Base-by-base conservation (phyloP, 2,797 vertebrate species). In the Labroides dimidiatus region DNA sequence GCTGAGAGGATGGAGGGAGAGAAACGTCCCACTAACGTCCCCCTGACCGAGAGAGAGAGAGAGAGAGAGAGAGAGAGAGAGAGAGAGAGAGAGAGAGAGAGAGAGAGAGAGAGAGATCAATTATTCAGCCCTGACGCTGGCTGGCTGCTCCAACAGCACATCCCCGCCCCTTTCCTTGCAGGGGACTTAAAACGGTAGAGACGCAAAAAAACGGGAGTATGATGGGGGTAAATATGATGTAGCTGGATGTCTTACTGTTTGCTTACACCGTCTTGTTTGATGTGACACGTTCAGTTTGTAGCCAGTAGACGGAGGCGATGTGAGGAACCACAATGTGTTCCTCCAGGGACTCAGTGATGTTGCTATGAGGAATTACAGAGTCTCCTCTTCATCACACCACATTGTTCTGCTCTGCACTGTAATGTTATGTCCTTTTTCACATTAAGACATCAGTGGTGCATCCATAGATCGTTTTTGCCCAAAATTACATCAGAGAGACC, bases 11-110 rank as follows among this genome's bases (percentile, higher is more conserved):
- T 65, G 80, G 87, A 87, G 78, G 73, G 79, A 75, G 79, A 78
- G 81, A 86, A 84, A 85, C 87, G 91, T 94, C 93, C 94, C 93
- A 86, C 70, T 63, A 64, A 65, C 92, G 91, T 89, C 72, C 74
- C 64, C 85, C 86, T 85, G 80, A 80, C 87, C 75, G 79, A 78
- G 47, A 80, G 68, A 77, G 72, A 84, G 64, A 77, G 87, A 87
- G 78, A 74, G 79, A 78, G 82, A 87, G 77, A 74, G 78, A 78
- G 80, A 86, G 79, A 78, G 47, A 80, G 67, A 77, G 73, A 85
- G 65, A 76, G 74, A 92, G n/a, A n/a, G 79, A 78, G 47, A 80
- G 68, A 77, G 79, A 78, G 47, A 80, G 68, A 77, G 79, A 78
- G 47, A 80, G 68, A 77, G 79, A 78, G 47, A 80, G 68, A 77